These are phyloP conservation scores for Cephalotes varians DNA, from an alignment of 2,888 invertebrate species.

Conservation along the genomic window DNA sequence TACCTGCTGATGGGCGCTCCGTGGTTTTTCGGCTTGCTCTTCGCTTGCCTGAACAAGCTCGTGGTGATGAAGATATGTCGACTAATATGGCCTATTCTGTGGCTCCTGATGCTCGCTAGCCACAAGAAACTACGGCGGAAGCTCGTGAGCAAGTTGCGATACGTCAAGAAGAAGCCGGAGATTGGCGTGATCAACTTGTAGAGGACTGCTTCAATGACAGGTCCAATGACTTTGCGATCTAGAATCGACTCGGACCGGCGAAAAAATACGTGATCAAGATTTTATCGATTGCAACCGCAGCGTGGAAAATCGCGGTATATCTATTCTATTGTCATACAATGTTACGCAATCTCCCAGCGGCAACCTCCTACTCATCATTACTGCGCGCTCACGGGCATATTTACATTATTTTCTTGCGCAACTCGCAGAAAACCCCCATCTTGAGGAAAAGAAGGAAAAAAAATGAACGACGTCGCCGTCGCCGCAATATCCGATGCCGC, in stretches of 20 bases:
- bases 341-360: slow-evolving; percentile 1
- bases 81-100: slow-evolving; percentile 75
- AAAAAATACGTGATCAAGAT: neutral
- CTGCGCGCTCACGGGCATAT: slow-evolving; percentile 4
- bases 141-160: slow-evolving; percentile 11
- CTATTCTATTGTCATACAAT: neutral
- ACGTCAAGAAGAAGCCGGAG: slow-evolving; percentile 7
- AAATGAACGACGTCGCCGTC: neutral
- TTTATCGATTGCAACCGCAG: neutral
- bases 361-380: neutral
- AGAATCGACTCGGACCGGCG: neutral
- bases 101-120: slow-evolving; percentile 73
- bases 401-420: slow-evolving; percentile 40
- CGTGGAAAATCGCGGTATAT: neutral
- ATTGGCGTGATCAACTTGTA: neutral
- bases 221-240: neutral
- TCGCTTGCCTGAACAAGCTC: slow-evolving; percentile 68
- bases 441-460: slow-evolving; percentile 3
- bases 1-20: slow-evolving; percentile 80
- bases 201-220: neutral
- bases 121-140: slow-evolving; percentile 47
- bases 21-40: slow-evolving; percentile 72
- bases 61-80: slow-evolving; percentile 76
- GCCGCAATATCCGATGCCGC: slow-evolving; percentile 43
- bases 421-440: slow-evolving; percentile 11